These are phyloP conservation scores for Drosophila carrolli DNA, from an alignment of 1,140 invertebrate genomes.

Conservation along the genomic window DNA sequence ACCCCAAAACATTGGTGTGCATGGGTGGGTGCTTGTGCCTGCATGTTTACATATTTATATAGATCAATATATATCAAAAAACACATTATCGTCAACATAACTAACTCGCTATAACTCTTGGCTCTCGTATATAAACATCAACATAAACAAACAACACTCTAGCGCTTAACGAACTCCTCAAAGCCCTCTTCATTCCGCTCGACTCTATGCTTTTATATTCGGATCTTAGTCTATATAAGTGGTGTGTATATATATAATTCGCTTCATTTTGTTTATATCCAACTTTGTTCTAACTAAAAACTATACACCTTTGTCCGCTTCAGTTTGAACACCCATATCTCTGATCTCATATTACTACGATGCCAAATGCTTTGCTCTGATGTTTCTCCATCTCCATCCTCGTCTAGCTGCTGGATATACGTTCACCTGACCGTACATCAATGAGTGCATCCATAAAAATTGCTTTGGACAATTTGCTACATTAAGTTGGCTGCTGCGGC, in stretches of 20 bases:
- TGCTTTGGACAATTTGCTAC: slow-evolving; percentile 55
- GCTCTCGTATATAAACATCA: slow-evolving; percentile 74
- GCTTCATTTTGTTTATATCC: slow-evolving; percentile 40
- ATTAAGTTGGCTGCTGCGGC: slow-evolving; percentile 61
- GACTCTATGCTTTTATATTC: slow-evolving; percentile 35
- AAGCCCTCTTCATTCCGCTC: slow-evolving; percentile 17
- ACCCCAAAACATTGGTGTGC: slow-evolving; percentile 16
- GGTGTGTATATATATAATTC: slow-evolving; percentile 34
- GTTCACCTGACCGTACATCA: slow-evolving; percentile 10
- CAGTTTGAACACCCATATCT: slow-evolving; percentile 42
- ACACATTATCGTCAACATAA: slow-evolving; percentile 77
- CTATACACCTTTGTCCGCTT: slow-evolving; percentile 74
- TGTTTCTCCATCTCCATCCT: slow-evolving; percentile 9
- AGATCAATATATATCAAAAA: slow-evolving; percentile 63
- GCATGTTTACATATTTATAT: slow-evolving; percentile 41
- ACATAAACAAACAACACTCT: slow-evolving; percentile 79
- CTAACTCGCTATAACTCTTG: slow-evolving; percentile 80
- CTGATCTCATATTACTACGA: slow-evolving; percentile 15
- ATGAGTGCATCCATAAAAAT: slow-evolving; percentile 31
- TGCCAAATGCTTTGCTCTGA: slow-evolving; percentile 40
- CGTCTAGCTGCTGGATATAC: slow-evolving; percentile 16
- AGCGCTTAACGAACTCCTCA: slow-evolving; percentile 67
- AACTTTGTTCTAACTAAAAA: slow-evolving; percentile 81
- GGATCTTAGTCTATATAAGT: slow-evolving; percentile 63
- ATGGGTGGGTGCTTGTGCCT: slow-evolving; percentile 22